Conservation (phyloP, 2,113 vertebrate genomes). For the Tachycineta bicolor region DNA sequence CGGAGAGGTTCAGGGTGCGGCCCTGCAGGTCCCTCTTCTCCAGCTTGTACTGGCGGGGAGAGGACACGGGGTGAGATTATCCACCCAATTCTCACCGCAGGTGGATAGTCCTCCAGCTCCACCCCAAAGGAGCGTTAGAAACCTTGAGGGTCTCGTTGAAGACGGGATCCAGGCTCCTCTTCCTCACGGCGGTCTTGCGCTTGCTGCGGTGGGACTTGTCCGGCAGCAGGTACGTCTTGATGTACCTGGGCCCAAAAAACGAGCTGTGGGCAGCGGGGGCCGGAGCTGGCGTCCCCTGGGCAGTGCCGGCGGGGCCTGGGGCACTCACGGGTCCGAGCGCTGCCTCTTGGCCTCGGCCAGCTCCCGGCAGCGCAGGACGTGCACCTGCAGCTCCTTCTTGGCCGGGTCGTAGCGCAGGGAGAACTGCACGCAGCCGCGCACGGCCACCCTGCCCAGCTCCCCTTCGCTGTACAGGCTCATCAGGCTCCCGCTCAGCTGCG, state of each 20-base stretch:
- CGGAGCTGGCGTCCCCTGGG: rapidly evolving
- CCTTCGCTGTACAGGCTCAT: slow-evolving; percentile 90
- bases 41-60: slow-evolving; percentile 85
- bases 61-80: neutral
- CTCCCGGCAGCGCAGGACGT: slow-evolving; percentile 86
- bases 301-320: rapidly evolving
- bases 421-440: slow-evolving; percentile 87
- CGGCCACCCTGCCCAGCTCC: slow-evolving; percentile 82
- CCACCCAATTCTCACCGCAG: rapidly evolving
- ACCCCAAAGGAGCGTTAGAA: neutral
- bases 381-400: slow-evolving; percentile 83
- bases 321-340: slow-evolving; percentile 90
- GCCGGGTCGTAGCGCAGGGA: slow-evolving; percentile 81
- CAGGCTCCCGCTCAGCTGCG: slow-evolving; percentile 89
- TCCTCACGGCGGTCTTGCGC: slow-evolving; percentile 89
- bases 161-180: slow-evolving; percentile 88
- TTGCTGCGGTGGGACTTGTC: slow-evolving; percentile 91
- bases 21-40: slow-evolving; percentile 80
- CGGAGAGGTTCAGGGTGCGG: slow-evolving; percentile 89
- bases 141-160: slow-evolving; percentile 92
- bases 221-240: slow-evolving; percentile 93
- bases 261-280: rapidly evolving
- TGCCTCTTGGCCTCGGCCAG: slow-evolving; percentile 85
- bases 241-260: slow-evolving; percentile 76
- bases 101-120: neutral